Conservation (phyloP, 2,113 vertebrate species). For the Thryonomys swinderianus region DNA sequence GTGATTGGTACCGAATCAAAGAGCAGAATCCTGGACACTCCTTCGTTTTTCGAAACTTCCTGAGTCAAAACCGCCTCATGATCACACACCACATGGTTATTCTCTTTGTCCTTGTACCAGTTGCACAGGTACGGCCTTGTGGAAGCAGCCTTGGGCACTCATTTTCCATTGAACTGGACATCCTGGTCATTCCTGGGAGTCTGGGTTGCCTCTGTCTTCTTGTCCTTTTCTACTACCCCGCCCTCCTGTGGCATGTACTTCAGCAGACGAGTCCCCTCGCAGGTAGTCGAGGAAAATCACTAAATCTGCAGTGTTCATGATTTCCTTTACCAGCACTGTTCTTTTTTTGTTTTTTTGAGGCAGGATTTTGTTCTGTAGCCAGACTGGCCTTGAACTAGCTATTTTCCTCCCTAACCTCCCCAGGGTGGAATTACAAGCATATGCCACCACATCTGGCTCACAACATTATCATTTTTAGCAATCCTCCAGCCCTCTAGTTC, state of each 20-base stretch:
- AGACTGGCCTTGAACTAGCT: not conserved
- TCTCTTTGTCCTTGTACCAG: slow-evolving; percentile 93
- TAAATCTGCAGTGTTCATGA: not conserved
- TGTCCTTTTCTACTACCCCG: not conserved
- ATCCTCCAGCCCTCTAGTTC: not conserved
- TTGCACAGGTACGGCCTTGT: slow-evolving; percentile 91
- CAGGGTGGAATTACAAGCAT: not conserved
- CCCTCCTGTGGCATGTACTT: not conserved
- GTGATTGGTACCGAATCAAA: slow-evolving; percentile 93
- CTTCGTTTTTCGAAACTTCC: slow-evolving; percentile 89
- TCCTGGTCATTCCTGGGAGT: not conserved
- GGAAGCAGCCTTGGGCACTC: not conserved
- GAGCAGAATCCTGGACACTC: slow-evolving; percentile 89
- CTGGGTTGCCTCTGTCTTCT: not conserved
- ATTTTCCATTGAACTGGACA: not conserved
- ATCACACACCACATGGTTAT: slow-evolving; percentile 95
- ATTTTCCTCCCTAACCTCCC: not conserved
- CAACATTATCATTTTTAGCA: not conserved
- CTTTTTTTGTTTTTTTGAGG: not conserved
- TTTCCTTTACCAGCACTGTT: not conserved
- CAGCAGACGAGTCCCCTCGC: too few species aligned
- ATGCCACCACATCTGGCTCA: not conserved
- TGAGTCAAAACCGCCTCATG: slow-evolving; percentile 94
- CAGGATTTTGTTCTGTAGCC: not conserved
- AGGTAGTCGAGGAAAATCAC: not conserved